phyloP scores from a whole-genome alignment of 1,140 invertebrate species.

The Pseudobourletiella spinata region DNA sequence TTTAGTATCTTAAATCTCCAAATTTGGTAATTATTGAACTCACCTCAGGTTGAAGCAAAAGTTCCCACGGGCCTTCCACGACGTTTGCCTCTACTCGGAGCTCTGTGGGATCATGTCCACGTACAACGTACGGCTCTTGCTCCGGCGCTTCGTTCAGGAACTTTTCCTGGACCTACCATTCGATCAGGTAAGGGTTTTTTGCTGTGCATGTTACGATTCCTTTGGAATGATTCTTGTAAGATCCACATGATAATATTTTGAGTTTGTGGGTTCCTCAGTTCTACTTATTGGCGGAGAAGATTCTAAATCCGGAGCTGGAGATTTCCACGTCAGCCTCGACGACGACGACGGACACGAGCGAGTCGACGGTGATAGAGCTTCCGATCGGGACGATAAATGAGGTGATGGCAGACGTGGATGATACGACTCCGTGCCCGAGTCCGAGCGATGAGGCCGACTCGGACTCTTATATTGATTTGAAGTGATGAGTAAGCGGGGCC shows the following conservation, averaged over 20 bases:
- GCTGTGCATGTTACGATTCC: neutral
- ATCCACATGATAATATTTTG: too few species aligned
- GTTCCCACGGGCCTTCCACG: slow-evolving; percentile 70
- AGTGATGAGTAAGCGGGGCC: slow-evolving; percentile 7
- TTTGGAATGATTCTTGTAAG: neutral
- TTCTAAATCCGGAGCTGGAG: neutral
- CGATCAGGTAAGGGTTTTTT: slow-evolving; percentile 46
- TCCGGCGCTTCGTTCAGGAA: slow-evolving; percentile 85
- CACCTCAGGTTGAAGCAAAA: slow-evolving; percentile 79
- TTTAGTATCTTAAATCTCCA: too few species aligned
- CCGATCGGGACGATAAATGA: neutral
- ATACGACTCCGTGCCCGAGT: neutral
- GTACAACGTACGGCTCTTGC: slow-evolving; percentile 69
- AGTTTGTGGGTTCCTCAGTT: too few species aligned
- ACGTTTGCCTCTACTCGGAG: slow-evolving; percentile 88
- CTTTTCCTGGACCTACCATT: slow-evolving; percentile 82
- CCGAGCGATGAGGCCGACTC: neutral
- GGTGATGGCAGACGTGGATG: neutral
- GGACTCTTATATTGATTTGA: slow-evolving; percentile 3
- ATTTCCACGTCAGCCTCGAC: neutral
- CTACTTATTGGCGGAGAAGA: slow-evolving; percentile 6
- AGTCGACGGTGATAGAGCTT: slow-evolving; percentile 2
- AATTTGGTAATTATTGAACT: too few species aligned
- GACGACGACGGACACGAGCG: neutral
- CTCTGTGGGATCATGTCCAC: slow-evolving; percentile 67